Evolutionary conservation across 1,140 invertebrate species (phyloP).

Genomic region (Formica selysi): DNA sequence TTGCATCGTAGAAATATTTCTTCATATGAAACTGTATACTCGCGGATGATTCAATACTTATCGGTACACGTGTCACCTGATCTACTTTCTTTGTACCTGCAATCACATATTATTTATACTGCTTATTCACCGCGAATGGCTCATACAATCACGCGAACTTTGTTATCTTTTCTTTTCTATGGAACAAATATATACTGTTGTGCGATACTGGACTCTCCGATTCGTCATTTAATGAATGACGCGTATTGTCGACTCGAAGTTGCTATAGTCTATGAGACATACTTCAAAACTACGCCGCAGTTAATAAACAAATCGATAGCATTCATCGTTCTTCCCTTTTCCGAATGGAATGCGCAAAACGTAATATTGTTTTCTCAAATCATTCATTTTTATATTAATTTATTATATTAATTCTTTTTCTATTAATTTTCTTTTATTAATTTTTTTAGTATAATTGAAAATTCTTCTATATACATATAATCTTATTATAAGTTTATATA

Average conservation of each 20-base stretch:
- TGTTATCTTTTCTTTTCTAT: slow-evolving; percentile 7
- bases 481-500: too few relatives aligned
- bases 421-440: not conserved
- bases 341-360: not conserved
- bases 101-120: slow-evolving; percentile 39
- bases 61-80: slow-evolving; percentile 66
- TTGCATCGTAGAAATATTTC: slow-evolving; percentile 3
- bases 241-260: slow-evolving; percentile 12
- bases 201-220: not conserved
- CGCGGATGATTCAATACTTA: slow-evolving; percentile 65
- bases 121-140: slow-evolving; percentile 40
- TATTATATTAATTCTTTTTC: not conserved
- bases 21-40: slow-evolving; percentile 44
- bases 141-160: slow-evolving; percentile 42
- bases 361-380: not conserved
- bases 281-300: slow-evolving; percentile 10
- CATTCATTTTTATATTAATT: too few relatives aligned
- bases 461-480: too few relatives aligned
- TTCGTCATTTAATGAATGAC: slow-evolving; percentile 55
- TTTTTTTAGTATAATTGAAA: too few relatives aligned
- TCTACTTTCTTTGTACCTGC: slow-evolving; percentile 61
- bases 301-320: slow-evolving; percentile 47
- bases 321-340: slow-evolving; percentile 6
- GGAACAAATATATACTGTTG: not conserved
- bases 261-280: slow-evolving; percentile 9